phyloP scores from a whole-genome alignment of 2,797 vertebrate genomes.

The Trachurus trachurus region DNA sequence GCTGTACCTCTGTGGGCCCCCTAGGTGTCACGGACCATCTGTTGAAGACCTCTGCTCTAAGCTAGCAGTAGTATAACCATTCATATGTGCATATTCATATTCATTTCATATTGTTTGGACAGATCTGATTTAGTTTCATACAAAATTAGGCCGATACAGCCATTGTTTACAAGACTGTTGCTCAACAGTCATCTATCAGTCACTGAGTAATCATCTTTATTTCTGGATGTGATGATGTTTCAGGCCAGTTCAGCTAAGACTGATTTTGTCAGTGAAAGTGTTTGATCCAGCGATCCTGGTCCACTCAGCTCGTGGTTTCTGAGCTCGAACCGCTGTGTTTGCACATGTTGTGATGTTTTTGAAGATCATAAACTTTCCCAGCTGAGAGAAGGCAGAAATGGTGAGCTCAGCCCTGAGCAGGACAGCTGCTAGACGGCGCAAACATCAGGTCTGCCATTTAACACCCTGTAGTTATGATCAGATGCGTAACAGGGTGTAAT shows the following conservation, averaged over 20 bases:
- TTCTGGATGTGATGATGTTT: neutral
- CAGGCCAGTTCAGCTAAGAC: neutral
- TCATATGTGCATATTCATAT: neutral
- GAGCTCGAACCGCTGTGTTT: neutral
- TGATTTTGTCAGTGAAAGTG: neutral
- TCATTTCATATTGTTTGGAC: neutral
- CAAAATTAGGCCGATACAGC: neutral
- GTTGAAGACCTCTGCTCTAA: neutral
- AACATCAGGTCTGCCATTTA: conserved; percentile 9
- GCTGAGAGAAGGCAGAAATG: neutral
- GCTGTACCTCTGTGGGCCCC: too few relatives aligned
- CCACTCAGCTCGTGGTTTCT: neutral
- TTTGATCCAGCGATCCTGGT: neutral
- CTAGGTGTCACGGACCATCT: too few relatives aligned
- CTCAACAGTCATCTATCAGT: neutral
- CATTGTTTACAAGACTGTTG: neutral
- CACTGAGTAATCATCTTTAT: neutral
- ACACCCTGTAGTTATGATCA: conserved; percentile 10
- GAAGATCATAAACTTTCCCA: neutral
- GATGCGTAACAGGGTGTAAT: neutral
- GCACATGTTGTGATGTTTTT: neutral
- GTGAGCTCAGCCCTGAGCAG: conserved; percentile 12
- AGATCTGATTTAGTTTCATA: neutral
- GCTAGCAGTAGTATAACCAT: neutral
- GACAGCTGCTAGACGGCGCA: conserved; percentile 21